Evolutionary conservation across 1,140 invertebrate species (phyloP), one percentile per base, ranked within the genome.

Genomic region (Mesaphorura yosii): DNA sequence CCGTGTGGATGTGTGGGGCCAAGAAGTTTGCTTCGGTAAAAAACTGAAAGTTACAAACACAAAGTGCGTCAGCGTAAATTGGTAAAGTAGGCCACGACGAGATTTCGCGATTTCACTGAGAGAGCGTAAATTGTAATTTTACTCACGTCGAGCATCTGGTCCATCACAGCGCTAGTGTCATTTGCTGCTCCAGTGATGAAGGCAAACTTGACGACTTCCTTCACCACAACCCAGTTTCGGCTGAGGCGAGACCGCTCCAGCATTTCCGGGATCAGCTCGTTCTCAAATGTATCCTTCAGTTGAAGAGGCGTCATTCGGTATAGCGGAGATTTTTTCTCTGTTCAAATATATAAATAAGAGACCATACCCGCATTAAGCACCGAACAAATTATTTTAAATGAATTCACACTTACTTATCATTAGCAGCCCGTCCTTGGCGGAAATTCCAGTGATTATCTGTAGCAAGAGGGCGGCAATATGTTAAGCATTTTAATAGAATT

Each of bases 1-100:
- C 59, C 64, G 67, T 48, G 53, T 58, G 40, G 53, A 56, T 58
- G 51, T 69, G 64, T 2, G 67, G 65, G 25, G 64, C 67, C 42
- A 64, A 58, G 52, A 65, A 67, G 51, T 70, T 55, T 20, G 68
- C 60, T 41, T 70, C 68, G 7, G 69, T 65, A 57, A 69, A 71
- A 52, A 71, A 68, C 69, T 71, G 57, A 10, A 60, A 40, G 22
- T 44, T 25, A n/a, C 19, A 53, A 48, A 48, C 47, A 45, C 19
- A 55, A 37, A 31, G 4, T 48, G 22, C 19, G 17, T 17, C 26
- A 2, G 41, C 3, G 12, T n/a, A n/a, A n/a, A n/a, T n/a, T n/a
- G n/a, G n/a, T n/a, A n/a, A n/a, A n/a, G n/a, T n/a, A n/a, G 17
- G 15, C 23, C n/a, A 31, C 15, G 5, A 41, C 10, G n/a, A 22